Evolutionary conservation across 2,797 vertebrate species (phyloP).

Genomic region (Sylvilagus floridanus): DNA sequence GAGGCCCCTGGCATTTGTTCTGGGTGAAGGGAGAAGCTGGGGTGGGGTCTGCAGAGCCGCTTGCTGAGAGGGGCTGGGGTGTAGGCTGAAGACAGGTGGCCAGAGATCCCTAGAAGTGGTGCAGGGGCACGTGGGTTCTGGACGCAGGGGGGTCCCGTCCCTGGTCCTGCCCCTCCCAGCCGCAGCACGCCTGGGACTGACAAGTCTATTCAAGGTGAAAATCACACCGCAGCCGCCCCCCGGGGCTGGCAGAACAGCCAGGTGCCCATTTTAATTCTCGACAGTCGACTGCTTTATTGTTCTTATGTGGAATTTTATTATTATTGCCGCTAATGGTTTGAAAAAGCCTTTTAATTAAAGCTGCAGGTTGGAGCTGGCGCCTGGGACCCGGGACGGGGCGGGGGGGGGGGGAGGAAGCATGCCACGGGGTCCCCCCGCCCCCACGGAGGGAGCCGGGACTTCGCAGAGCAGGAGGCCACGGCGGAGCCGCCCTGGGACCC

Average conservation of each 20-base stretch:
- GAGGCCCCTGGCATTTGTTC: neutral
- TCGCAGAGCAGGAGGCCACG: neutral
- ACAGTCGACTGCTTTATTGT: conserved; percentile 77
- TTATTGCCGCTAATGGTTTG: conserved; percentile 82
- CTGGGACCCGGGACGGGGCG: conserved; percentile 44
- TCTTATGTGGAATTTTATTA: conserved; percentile 82
- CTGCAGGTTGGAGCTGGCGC: conserved; percentile 68
- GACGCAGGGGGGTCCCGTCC: neutral
- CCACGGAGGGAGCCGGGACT: neutral
- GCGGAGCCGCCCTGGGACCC: neutral
- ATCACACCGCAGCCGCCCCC: conserved; percentile 71
- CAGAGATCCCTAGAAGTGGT: neutral
- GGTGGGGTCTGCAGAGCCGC: neutral
- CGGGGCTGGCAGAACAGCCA: conserved; percentile 66
- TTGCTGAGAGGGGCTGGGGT: neutral
- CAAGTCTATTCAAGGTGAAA: conserved; percentile 75
- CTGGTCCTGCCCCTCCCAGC: neutral
- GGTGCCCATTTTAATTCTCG: conserved; percentile 79
- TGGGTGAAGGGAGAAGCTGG: neutral
- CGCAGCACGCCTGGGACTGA: neutral
- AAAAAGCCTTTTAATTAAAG: conserved; percentile 84
- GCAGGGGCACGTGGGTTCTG: neutral
- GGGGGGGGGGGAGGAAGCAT: conserved; percentile 44
- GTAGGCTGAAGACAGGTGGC: neutral
- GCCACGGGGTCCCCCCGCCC: neutral